Conservation (phyloP, 1,140 invertebrate genomes). For the Eriocheir sinensis region DNA sequence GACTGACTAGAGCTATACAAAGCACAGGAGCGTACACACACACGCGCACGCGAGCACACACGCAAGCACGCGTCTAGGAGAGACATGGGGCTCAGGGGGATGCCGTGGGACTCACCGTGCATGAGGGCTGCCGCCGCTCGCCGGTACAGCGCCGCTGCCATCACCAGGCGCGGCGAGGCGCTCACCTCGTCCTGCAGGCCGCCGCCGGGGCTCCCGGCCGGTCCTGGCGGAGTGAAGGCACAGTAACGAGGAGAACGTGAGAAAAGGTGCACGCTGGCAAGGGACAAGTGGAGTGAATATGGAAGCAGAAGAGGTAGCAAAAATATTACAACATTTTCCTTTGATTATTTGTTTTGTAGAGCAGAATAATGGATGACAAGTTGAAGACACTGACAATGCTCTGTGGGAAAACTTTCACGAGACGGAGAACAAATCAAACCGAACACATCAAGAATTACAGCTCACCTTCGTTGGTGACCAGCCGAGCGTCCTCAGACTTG, state of each 20-base stretch:
- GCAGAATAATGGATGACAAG: no score
- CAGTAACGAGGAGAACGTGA: no score
- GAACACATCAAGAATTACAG: no score
- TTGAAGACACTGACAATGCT: no score
- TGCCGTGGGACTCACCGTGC: constrained; percentile 1
- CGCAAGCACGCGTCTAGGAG: no score
- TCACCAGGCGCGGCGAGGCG: constrained; percentile 31
- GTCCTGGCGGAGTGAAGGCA: background rate
- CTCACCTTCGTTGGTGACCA: constrained; percentile 32
- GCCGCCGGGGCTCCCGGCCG: background rate
- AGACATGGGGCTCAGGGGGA: background rate
- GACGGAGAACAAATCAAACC: no score
- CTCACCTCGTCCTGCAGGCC: background rate
- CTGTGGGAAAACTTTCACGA: no score
- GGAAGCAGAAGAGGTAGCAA: background rate
- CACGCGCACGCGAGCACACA: background rate
- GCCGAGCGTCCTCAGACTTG: background rate
- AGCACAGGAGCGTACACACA: no score
- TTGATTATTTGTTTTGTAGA: no score
- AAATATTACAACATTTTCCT: no score
- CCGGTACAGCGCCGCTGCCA: constrained; percentile 55
- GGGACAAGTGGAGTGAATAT: background rate
- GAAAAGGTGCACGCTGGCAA: no score
- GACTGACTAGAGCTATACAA: no score
- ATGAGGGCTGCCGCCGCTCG: constrained; percentile 52